Evolutionary conservation across 2,797 vertebrate genomes (phyloP).

Genomic region (Pipistrellus pipistrellus): DNA sequence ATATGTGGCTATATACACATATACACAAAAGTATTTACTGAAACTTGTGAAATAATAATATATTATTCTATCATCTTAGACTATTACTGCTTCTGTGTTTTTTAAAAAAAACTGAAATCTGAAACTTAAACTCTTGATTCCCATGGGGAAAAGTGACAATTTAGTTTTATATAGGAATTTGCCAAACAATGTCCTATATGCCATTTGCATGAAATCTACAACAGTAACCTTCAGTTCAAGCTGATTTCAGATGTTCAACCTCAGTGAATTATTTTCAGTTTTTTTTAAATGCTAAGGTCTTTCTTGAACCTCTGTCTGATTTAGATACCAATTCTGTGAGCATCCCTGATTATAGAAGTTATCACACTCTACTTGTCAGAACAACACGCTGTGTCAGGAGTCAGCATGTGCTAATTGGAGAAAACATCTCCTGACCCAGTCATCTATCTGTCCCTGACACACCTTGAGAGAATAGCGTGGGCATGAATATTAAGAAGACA

Average conservation of each 20-base stretch:
- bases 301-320: background rate
- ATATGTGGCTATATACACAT: background rate
- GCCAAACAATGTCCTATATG: slow-evolving; percentile 5
- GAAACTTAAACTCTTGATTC: slow-evolving; percentile 27
- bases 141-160: slow-evolving; percentile 2
- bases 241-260: slow-evolving; percentile 63
- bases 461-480: background rate
- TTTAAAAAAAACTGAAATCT: slow-evolving; percentile 9
- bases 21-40: background rate
- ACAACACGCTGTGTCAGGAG: background rate
- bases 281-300: slow-evolving; percentile 32
- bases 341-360: background rate
- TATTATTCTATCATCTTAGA: slow-evolving; percentile 25
- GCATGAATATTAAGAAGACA: background rate
- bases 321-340: slow-evolving; percentile 10
- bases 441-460: background rate
- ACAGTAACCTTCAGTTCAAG: slow-evolving; percentile 51
- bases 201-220: slow-evolving; percentile 44
- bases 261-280: slow-evolving; percentile 59
- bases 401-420: background rate
- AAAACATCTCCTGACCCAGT: background rate
- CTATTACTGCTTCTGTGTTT: slow-evolving; percentile 17
- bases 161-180: slow-evolving; percentile 65
- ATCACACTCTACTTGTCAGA: background rate
- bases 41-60: slow-evolving; percentile 28